Conservation (phyloP, 2,888 invertebrate genomes). For the Pycnomerus fuliginosus region DNA sequence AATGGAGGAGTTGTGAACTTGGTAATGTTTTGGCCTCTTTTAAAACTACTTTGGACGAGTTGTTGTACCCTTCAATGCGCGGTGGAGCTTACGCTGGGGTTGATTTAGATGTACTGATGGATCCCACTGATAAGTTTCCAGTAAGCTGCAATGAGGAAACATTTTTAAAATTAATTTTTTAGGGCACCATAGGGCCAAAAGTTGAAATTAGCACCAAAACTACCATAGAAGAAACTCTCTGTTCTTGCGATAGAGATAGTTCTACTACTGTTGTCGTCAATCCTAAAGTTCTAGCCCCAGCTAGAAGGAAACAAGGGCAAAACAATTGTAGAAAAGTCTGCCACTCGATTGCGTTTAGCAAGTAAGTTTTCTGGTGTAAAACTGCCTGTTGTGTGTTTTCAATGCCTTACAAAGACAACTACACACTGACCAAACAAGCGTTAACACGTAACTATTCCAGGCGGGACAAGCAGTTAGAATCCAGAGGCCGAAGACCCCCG, state of each 20-base stretch:
- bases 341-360: constrained; percentile 36
- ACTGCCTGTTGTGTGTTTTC: neutral
- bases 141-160: too few relatives aligned
- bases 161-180: constrained; percentile 19
- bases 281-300: constrained; percentile 50
- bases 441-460: too few relatives aligned
- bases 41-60: constrained; percentile 62
- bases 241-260: constrained; percentile 30
- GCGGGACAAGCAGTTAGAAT: too few relatives aligned
- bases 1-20: constrained; percentile 57
- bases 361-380: constrained; percentile 8
- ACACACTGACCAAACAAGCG: too few relatives aligned
- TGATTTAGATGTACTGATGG: constrained; percentile 67
- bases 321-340: constrained; percentile 35
- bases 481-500: constrained; percentile 23
- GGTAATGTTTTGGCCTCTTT: constrained; percentile 64
- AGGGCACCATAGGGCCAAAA: constrained; percentile 73
- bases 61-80: constrained; percentile 62
- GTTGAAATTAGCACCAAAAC: constrained; percentile 69
- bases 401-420: too few relatives aligned
- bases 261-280: constrained; percentile 43
- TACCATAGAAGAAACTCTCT: constrained; percentile 62
- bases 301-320: constrained; percentile 14
- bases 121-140: constrained; percentile 65
- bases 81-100: constrained; percentile 60